These are phyloP conservation scores for Nipponacmea schrenckii DNA, from an alignment of 2,888 invertebrate genomes.

Conservation along the genomic window DNA sequence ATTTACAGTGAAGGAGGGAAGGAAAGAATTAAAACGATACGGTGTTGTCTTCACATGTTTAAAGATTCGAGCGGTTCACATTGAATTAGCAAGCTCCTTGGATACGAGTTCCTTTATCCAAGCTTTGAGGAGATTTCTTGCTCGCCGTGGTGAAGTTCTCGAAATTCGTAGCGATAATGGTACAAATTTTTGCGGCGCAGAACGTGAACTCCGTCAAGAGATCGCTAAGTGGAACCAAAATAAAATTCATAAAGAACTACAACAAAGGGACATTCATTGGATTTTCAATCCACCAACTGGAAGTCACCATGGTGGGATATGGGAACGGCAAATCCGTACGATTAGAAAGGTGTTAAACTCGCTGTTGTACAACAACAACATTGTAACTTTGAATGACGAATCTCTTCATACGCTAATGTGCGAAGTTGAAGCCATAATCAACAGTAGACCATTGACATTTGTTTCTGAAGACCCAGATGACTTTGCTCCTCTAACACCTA, in stretches of 20 bases:
- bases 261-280: slow-evolving; percentile 28
- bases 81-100: slow-evolving; percentile 13
- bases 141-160: slow-evolving; percentile 14
- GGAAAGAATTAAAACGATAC: slow-evolving; percentile 7
- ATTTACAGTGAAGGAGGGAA: slow-evolving; percentile 12
- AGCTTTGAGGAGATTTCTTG: slow-evolving; percentile 13
- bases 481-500: slow-evolving; percentile 42
- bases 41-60: slow-evolving; percentile 18
- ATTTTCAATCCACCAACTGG: slow-evolving; percentile 32
- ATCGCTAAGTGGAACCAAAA: slow-evolving; percentile 27
- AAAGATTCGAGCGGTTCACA: not conserved
- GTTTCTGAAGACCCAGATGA: slow-evolving; percentile 21
- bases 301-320: slow-evolving; percentile 30
- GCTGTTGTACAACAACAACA: slow-evolving; percentile 16
- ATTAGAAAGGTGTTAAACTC: slow-evolving; percentile 24
- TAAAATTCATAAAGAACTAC: slow-evolving; percentile 16
- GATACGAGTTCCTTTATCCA: slow-evolving; percentile 12
- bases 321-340: slow-evolving; percentile 34
- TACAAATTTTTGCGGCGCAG: no score
- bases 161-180: slow-evolving; percentile 23
- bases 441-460: slow-evolving; percentile 27
- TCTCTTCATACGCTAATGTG: slow-evolving; percentile 27
- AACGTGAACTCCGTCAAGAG: slow-evolving; percentile 25
- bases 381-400: slow-evolving; percentile 26
- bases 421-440: slow-evolving; percentile 31